A percentile compares a stretch with the other conserved stretches of the same genome.
Conservation (phyloP, 2,797 vertebrate species). For the Amblyraja radiata region DNA sequence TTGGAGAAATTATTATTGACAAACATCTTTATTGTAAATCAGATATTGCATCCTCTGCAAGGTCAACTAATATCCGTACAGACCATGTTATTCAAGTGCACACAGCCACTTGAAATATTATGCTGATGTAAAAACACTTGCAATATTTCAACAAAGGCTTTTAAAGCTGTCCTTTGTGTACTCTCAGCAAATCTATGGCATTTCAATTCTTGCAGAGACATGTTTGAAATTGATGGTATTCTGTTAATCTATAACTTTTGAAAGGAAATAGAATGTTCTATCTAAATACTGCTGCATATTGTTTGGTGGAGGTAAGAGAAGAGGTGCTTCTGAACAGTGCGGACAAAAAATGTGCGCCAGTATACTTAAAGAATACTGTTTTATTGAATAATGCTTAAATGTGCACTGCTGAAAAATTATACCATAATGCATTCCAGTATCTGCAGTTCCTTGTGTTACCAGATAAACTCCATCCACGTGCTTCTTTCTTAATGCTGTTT, state of each 20-base stretch:
- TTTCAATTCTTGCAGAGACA: neutral
- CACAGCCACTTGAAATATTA: neutral
- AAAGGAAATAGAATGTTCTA: neutral
- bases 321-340: too few species aligned
- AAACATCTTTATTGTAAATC: neutral
- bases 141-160: neutral
- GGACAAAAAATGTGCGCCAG: neutral
- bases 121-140: neutral
- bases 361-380: neutral
- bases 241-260: neutral
- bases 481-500: too few species aligned
- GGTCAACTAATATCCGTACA: neutral
- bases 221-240: neutral
- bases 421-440: neutral
- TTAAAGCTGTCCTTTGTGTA: neutral
- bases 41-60: neutral
- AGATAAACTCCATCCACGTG: too few species aligned
- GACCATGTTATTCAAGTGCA: neutral
- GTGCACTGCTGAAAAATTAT: neutral
- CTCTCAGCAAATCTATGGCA: neutral
- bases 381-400: neutral
- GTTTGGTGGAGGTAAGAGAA: neutral
- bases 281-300: neutral
- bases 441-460: too few species aligned
- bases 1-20: neutral